phyloP scores from a whole-genome alignment of 2,113 vertebrate species.

The Salvator merianae region DNA sequence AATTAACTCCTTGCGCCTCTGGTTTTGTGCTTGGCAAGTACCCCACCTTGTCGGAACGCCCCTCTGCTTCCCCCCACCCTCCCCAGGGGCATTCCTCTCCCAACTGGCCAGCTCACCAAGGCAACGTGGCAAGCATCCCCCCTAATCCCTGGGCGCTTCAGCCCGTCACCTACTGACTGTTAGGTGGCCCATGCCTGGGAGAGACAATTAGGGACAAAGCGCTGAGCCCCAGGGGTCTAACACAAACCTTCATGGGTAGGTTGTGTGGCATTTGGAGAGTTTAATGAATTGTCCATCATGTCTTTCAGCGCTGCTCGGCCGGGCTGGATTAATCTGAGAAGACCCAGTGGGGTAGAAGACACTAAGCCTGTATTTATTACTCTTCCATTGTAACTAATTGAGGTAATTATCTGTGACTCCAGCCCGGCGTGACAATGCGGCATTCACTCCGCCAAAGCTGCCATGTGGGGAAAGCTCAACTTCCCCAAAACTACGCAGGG shows the following conservation, averaged over 20 bases:
- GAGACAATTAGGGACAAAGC: constrained; percentile 90
- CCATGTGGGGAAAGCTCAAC: constrained; percentile 65
- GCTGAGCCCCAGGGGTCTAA: constrained; percentile 93
- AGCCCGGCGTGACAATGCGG: constrained; percentile 91
- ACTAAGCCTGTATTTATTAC: constrained; percentile 99
- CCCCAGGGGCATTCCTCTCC: constrained; percentile 85
- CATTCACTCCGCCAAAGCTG: constrained; percentile 78
- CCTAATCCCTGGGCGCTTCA: constrained; percentile 79
- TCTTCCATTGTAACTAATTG: constrained; percentile 99
- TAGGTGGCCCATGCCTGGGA: constrained; percentile 85
- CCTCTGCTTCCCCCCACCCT: constrained; percentile 70
- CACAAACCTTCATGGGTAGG: constrained; percentile 97
- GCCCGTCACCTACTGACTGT: constrained; percentile 91
- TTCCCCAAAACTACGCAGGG: constrained; percentile 50
- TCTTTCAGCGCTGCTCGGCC: constrained; percentile 91
- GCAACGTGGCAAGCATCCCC: constrained; percentile 81
- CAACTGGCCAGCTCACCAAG: constrained; percentile 84
- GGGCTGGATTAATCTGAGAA: constrained; percentile 90
- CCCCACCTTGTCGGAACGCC: constrained; percentile 86
- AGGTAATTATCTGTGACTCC: constrained; percentile 99
- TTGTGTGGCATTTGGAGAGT: constrained; percentile 96
- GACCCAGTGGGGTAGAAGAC: constrained; percentile 98
- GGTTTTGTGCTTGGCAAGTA: constrained; percentile 86
- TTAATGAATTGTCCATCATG: constrained; percentile 99
- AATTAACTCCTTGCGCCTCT: constrained; percentile 87